These are phyloP conservation scores for Psittacus erithacus DNA, from an alignment of 2,113 vertebrate genomes.

Conservation along the genomic window DNA sequence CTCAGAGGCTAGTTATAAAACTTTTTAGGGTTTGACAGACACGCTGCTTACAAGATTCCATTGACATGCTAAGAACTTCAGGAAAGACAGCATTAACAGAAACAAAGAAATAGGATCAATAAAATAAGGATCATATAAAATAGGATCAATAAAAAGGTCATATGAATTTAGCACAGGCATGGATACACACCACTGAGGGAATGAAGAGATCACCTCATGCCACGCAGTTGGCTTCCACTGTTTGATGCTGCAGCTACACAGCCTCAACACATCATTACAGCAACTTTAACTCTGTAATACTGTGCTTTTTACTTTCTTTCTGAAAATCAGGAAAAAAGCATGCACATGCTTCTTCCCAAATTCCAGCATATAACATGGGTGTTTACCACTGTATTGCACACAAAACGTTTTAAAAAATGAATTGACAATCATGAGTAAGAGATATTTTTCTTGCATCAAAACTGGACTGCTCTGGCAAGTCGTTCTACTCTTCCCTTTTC, in stretches of 20 bases:
- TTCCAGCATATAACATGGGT: not conserved
- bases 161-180: not conserved
- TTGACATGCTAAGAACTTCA: not conserved
- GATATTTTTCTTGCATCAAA: not conserved
- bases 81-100: not conserved
- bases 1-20: not conserved
- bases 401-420: not conserved
- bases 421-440: not conserved
- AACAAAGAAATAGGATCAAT: not conserved
- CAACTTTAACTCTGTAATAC: not conserved
- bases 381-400: not conserved
- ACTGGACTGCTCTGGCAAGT: not conserved
- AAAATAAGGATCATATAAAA: not conserved
- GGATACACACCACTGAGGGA: fast-evolving
- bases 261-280: not conserved
- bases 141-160: not conserved
- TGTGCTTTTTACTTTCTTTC: not conserved
- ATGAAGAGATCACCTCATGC: not conserved
- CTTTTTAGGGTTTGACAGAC: not conserved
- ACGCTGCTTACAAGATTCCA: not conserved
- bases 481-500: not conserved
- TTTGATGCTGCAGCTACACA: not conserved
- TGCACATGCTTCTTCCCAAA: not conserved
- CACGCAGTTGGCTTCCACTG: not conserved
- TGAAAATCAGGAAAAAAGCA: not conserved